Evolutionary conservation across 2,888 invertebrate genomes (phyloP), one percentile per base, ranked within the genome.

Genomic region (Malthinus seriepunctatus): DNA sequence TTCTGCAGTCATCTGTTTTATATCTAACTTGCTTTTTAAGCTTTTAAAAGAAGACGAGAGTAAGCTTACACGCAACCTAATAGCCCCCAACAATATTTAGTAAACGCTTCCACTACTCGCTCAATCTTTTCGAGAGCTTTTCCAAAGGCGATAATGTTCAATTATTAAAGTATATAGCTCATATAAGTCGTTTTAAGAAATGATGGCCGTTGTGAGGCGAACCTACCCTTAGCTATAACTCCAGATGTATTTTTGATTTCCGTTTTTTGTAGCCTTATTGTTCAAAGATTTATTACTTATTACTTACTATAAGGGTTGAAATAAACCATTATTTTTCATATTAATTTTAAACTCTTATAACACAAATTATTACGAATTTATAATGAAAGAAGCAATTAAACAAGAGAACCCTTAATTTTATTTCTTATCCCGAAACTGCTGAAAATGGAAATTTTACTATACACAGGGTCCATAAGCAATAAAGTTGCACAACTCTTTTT

Each of bases 131-230:
- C 76, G 76, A 78, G 76, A 78, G 77, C 77, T 76, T 76, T 73
- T 73, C 76, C 73, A 70, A 73, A 74, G 75, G 72, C 76, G 75
- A 76, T 78, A 78, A 78, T 75, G 74, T 73, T 79, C 78, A 79
- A 79, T 79, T 79, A 79, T 79, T 79, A 76, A 79, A 74, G 73
- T 76, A 73, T 78, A 78, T 78, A 72, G 78, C 77, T 76, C 78
- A 76, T 77, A 77, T 76, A 78, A 76, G 77, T 77, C 76, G 77
- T 75, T 77, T 76, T 75, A 74, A 75, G 74, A 70, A 77, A 75
- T 76, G 76, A 78, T 78, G 74, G 75, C 76, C 66, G 65, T 63
- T 58, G 57, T 62, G 67, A 69, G 65, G 67, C 64, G 65, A 67
- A 63, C 66, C 64, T 69, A 52, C 55, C 60, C 60, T 60, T 31